Evolutionary conservation across 2,113 vertebrate genomes (phyloP).

Genomic region (Microtus montanus): DNA sequence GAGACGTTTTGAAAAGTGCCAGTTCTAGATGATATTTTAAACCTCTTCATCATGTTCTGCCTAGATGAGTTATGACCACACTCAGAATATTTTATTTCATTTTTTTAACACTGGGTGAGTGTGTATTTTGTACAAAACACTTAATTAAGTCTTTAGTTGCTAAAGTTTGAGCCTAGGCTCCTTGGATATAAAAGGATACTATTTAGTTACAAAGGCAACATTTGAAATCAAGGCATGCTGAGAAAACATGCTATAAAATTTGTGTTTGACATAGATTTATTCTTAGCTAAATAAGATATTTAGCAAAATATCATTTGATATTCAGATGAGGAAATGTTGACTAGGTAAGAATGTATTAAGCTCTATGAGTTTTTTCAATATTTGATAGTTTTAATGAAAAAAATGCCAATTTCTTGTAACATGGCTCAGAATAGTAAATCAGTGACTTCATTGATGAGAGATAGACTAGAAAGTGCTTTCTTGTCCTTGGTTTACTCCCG

Average conservation of each 20-base stretch:
- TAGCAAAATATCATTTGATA: not conserved
- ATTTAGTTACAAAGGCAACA: not conserved
- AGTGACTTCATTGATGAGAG: not conserved
- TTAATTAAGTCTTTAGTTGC: not conserved
- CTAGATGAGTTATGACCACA: constrained; percentile 22
- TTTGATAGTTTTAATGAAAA: not conserved
- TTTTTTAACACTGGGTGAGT: not conserved
- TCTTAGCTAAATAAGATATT: not conserved
- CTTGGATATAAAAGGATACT: not conserved
- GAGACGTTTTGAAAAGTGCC: not conserved
- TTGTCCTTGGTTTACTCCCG: not conserved
- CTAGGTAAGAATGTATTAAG: not conserved
- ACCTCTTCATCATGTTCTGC: not conserved
- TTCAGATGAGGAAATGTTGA: not conserved
- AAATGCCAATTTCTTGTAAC: not conserved
- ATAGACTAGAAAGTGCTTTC: not conserved
- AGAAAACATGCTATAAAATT: not conserved
- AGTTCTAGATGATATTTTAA: not conserved
- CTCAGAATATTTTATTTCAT: constrained; percentile 28
- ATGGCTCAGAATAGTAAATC: not conserved
- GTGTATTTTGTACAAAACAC: not conserved
- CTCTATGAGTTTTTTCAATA: not conserved
- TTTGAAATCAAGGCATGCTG: not conserved
- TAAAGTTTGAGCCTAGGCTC: not conserved
- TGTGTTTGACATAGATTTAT: not conserved